A percentile compares a stretch with the other conserved stretches of the same genome.
Evolutionary conservation across 2,113 vertebrate genomes (phyloP).

Genomic region (Gavialis gangeticus): DNA sequence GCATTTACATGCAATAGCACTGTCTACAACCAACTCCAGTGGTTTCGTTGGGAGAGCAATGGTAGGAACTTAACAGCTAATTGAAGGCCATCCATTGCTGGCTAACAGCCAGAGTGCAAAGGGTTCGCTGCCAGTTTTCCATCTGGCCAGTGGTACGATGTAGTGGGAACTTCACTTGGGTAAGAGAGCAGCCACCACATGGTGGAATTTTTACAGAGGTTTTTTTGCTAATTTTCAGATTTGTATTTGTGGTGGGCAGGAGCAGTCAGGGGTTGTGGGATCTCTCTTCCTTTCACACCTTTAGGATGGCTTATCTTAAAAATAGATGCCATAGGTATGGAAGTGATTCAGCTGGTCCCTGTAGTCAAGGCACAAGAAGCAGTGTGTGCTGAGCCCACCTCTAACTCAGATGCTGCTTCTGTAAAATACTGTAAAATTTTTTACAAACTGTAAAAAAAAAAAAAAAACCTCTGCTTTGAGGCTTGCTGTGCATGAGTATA

Average conservation of each 20-base stretch:
- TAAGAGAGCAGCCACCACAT: neutral
- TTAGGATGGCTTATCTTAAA: neutral
- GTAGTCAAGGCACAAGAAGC: neutral
- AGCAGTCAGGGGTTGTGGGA: neutral
- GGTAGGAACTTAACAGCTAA: neutral
- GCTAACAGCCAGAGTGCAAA: rapidly evolving
- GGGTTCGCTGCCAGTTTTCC: neutral
- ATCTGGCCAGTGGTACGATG: neutral
- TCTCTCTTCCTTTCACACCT: too few species aligned
- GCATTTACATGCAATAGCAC: neutral
- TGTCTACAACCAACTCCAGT: neutral
- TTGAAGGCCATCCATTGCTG: neutral
- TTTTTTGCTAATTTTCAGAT: rapidly evolving
- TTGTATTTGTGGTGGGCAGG: neutral
- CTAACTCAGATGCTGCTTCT: neutral
- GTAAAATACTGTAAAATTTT: neutral
- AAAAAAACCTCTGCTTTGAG: neutral
- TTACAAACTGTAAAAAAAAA: neutral
- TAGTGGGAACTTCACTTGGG: neutral
- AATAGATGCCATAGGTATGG: neutral
- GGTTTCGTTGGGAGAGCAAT: neutral
- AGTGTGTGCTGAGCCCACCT: neutral
- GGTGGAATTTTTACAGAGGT: neutral
- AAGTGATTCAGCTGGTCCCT: neutral
- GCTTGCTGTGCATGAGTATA: neutral